phyloP scores from a whole-genome alignment of 1,140 invertebrate species.

The Chironomus tepperi region DNA sequence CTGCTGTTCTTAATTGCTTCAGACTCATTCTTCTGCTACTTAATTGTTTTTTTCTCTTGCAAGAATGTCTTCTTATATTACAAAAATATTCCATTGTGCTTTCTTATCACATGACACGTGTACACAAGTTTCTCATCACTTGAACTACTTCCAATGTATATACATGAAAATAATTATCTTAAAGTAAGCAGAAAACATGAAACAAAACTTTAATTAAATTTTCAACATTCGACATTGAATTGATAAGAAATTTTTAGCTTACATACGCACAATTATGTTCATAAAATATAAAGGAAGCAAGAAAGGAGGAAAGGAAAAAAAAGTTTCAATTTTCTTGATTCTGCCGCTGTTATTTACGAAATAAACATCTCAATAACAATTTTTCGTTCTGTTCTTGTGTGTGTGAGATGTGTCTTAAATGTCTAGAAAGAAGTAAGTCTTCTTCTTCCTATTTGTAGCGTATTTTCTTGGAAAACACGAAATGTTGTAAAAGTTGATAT shows the following conservation, averaged over 20 bases:
- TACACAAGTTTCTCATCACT: neutral
- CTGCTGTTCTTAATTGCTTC: neutral
- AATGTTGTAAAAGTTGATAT: too few relatives aligned
- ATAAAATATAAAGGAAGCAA: neutral
- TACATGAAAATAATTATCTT: too few relatives aligned
- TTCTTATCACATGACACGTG: neutral
- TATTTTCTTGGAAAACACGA: too few relatives aligned
- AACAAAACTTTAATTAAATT: conserved; percentile 10
- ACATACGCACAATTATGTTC: neutral
- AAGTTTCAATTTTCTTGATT: neutral
- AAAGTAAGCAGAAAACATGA: neutral
- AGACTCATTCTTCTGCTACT: neutral
- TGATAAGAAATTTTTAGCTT: neutral
- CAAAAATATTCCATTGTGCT: too few relatives aligned
- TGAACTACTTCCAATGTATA: neutral
- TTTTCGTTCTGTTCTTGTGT: neutral
- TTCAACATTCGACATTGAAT: neutral
- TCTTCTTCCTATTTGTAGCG: too few relatives aligned
- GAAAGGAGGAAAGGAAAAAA: neutral
- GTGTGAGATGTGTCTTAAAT: too few relatives aligned
- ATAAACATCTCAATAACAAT: conserved; percentile 10
- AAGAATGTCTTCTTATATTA: neutral
- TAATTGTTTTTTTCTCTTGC: neutral
- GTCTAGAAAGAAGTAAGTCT: too few relatives aligned
- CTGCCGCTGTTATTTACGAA: neutral